Base-by-base conservation (phyloP, 2,888 invertebrate genomes). In the Oegoconia quadripuncta region DNA sequence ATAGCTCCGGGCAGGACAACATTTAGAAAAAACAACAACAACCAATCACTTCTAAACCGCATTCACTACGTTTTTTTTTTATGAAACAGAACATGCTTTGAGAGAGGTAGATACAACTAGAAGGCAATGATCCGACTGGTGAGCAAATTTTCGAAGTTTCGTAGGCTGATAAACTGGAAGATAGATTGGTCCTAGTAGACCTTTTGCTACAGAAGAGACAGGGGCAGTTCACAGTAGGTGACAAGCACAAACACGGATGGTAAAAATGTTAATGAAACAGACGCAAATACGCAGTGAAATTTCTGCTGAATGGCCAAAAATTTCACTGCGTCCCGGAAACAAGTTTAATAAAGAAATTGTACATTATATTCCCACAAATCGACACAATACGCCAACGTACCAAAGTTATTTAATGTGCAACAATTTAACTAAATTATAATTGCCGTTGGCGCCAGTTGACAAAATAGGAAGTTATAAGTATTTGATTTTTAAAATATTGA, bases 151-250 rank as follows among this genome's bases (percentile, higher is more conserved):
- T 43, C 48, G 50, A 55, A 64, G 52, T 59, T 64, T 65, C 36
- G 61, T 61, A 69, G 66, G 74, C 68, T 73, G 69, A 64, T 65
- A 79, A 80, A 76, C 77, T 28, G 52, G 64, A 55, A 48, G 46
- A 50, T 42, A 44, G 55, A 51, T 50, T 42, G 43, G 54, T 34
- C 48, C 34, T 34, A 31, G 46, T 38, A 51, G 36, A 34, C 42
- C 7, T 2, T 9, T 22, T 48, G 34, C 44, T 52, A 48, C 40
- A 38, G 49, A 45, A 55, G 40, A 53, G 51, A 46, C 36, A 49
- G 47, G 50, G 52, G 54, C 26, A 54, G 50, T 49, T 62, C 35
- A 35, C 28, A 13, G 77, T 74, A 67, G 46, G 70, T 75, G 70
- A 72, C 59, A 74, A 70, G 68, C 73, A 66, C 45, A 65, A 73